Evolutionary conservation across 2,888 invertebrate species (phyloP).

Genomic region (Epinotia demarniana): DNA sequence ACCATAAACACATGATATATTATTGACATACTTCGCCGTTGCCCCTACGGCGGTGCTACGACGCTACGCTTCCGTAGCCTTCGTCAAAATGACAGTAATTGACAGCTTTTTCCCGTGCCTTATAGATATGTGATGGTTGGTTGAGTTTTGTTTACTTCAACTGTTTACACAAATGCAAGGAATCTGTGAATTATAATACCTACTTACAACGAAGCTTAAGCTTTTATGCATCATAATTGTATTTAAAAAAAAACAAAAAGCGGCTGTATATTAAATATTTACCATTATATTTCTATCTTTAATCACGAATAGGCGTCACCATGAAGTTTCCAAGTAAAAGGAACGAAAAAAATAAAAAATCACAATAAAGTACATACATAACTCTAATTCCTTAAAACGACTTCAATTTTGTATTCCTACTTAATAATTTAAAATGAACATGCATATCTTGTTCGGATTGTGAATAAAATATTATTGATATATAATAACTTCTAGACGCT

Average conservation of each 20-base stretch:
- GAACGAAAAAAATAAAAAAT: too few relatives aligned
- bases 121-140: neutral
- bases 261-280: too few relatives aligned
- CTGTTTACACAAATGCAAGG: too few relatives aligned
- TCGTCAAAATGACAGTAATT: constrained; percentile 33
- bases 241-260: too few relatives aligned
- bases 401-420: neutral
- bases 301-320: too few relatives aligned
- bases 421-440: neutral
- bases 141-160: neutral
- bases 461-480: neutral
- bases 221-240: too few relatives aligned
- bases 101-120: constrained; percentile 18
- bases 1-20: constrained; percentile 7
- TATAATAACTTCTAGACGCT: neutral
- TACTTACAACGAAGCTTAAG: too few relatives aligned
- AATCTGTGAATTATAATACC: neutral
- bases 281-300: too few relatives aligned
- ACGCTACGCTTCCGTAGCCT: constrained; percentile 30
- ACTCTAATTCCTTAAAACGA: too few relatives aligned
- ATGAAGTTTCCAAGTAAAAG: too few relatives aligned
- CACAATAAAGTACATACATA: too few relatives aligned
- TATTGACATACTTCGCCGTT: constrained; percentile 18
- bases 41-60: neutral
- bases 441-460: neutral